phyloP scores from a whole-genome alignment of 1,140 invertebrate genomes.

The Anadara kagoshimensis region DNA sequence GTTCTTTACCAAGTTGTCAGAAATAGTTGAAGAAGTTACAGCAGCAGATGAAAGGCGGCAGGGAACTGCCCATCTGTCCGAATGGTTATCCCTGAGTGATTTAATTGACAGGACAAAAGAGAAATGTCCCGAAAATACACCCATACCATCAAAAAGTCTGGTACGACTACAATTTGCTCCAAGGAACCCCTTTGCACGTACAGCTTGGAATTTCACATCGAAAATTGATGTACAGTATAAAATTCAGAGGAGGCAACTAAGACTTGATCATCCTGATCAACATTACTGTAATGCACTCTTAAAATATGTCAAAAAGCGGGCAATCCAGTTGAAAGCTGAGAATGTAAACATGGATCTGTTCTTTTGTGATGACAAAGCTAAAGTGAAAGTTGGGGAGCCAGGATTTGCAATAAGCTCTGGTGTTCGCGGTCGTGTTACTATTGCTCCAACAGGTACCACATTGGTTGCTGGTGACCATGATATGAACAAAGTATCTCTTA shows the following conservation, averaged over 20 bases:
- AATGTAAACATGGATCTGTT: slow-evolving; percentile 10
- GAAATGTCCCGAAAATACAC: slow-evolving; percentile 15
- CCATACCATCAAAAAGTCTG: slow-evolving; percentile 37
- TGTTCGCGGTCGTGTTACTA: not conserved
- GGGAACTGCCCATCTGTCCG: slow-evolving; percentile 30
- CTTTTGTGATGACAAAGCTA: slow-evolving; percentile 49
- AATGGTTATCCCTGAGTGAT: slow-evolving; percentile 39
- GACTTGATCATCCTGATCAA: slow-evolving; percentile 33
- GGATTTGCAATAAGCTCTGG: slow-evolving; percentile 22
- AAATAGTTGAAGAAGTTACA: slow-evolving; percentile 35
- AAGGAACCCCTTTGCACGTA: slow-evolving; percentile 35
- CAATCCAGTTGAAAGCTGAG: slow-evolving; percentile 22
- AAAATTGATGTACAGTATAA: slow-evolving; percentile 41
- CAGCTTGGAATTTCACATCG: slow-evolving; percentile 39
- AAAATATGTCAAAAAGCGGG: slow-evolving; percentile 33
- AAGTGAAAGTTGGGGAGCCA: slow-evolving; percentile 39
- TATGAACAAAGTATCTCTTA: slow-evolving; percentile 10
- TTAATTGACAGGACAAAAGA: slow-evolving; percentile 29
- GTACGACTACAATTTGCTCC: slow-evolving; percentile 50
- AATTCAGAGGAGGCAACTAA: slow-evolving; percentile 41
- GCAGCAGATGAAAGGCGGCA: slow-evolving; percentile 46
- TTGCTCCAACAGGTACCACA: not conserved
- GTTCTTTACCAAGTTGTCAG: not conserved
- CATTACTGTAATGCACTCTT: slow-evolving; percentile 44
- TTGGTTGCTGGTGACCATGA: slow-evolving; percentile 10